Evolutionary conservation across 2,888 invertebrate genomes (phyloP), one percentile per base, ranked within the genome.

Genomic region (Hirtodrosophila duncani): DNA sequence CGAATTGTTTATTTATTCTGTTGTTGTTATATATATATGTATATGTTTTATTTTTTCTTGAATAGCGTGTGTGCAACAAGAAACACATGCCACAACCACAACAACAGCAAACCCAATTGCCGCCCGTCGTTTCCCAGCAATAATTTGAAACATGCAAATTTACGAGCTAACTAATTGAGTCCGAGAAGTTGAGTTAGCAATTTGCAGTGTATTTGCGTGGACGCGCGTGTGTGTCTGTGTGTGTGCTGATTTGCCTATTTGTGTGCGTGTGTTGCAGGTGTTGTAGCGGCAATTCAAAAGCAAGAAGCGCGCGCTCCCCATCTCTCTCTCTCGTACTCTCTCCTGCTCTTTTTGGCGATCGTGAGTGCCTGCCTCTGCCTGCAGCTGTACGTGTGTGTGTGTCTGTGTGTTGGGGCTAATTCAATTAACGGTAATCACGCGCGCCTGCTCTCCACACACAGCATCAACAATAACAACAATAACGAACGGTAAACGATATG

Each of bases 91-190:
- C 55, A 53, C 56, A 52, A 27, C 8, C 10, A 38, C 27, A 51
- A 17, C 21, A 42, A 29, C 16, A 31, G 9, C 45, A 43, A 34
- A 16, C 20, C 3, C 37, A 21, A 14, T n/a, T 27, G 13, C 10
- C 31, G 26, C 45, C 52, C 38, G 33, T 44, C 30, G 9, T 24
- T 23, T 43, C 38, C 38, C 50, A 34, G 51, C 48, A 48, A 41
- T 42, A 50, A 71, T 65, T 63, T 37, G 51, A 75, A 79, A 71
- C 67, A 78, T 80, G 70, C 74, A 68, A 78, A 77, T 81, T 70
- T 70, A 78, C 74, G 81, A 77, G 66, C 71, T 80, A 68, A 78
- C 67, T 78, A 78, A 78, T 78, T 75, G 75, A 78, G 81, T 78
- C 55, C 30, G 21, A 37, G 30, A 57, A 61, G 68, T 62, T 52